Percentiles rank a stretch among this genome's conserved stretches.
Conservation (phyloP, 1,140 invertebrate genomes). For the Hypsibius dujardini region DNA sequence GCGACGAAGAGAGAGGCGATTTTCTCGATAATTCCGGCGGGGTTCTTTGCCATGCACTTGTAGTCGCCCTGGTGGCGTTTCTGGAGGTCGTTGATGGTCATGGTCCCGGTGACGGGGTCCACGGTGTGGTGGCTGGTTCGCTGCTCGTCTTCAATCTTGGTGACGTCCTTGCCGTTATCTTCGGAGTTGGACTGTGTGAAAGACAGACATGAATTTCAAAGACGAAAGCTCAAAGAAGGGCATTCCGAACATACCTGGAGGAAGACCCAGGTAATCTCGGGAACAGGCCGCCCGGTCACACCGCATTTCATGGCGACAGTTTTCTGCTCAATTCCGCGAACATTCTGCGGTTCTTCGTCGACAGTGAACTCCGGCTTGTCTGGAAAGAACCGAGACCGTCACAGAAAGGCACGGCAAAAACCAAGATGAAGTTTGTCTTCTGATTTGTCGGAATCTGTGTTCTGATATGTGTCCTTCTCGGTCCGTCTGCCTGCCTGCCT, state of each 20-base stretch:
- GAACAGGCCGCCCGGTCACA: conserved; percentile 60
- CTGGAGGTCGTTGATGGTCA: conserved; percentile 55
- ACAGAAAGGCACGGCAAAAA: not conserved
- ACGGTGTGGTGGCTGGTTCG: no score
- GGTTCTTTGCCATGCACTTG: conserved; percentile 60
- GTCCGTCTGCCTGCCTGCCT: no score
- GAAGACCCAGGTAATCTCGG: conserved; percentile 55
- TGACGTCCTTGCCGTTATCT: no score
- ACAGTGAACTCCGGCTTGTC: not conserved
- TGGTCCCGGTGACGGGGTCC: conserved; percentile 38
- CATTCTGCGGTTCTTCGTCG: conserved; percentile 28
- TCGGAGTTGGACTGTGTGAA: no score
- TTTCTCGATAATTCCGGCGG: no score
- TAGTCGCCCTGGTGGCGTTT: no score
- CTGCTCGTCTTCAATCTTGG: no score
- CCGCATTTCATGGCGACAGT: conserved; percentile 50
- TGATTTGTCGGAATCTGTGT: no score
- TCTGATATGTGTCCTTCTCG: no score
- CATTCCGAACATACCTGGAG: not conserved
- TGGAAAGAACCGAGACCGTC: conserved; percentile 13
- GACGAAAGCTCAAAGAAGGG: not conserved
- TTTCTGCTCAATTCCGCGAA: conserved; percentile 58
- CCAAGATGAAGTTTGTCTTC: no score
- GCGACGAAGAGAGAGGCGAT: not conserved
- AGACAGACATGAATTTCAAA: no score